Percentiles rank a stretch among this genome's conserved stretches.
Conservation (phyloP, 2,113 vertebrate genomes). For the Pardalotus punctatus region DNA sequence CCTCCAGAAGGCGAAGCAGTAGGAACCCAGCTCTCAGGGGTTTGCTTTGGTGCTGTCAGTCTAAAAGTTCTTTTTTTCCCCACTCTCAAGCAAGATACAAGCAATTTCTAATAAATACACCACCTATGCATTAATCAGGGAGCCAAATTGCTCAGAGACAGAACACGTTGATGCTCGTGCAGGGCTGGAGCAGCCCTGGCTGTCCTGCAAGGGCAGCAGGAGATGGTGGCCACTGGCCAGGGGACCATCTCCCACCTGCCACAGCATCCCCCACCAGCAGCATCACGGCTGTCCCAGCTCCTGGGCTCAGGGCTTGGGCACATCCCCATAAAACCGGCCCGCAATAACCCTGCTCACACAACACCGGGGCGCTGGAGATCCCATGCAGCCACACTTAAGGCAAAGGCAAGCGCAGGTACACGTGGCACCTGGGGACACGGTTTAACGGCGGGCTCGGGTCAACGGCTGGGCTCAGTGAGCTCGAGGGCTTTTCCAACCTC, state of each 20-base stretch:
- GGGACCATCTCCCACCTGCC: background rate
- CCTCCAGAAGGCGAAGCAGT: background rate
- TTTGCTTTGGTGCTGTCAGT: background rate
- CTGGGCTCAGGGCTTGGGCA: fast-evolving
- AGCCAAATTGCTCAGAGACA: background rate
- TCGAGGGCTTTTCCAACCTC: background rate
- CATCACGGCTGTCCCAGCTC: background rate
- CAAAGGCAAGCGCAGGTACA: fast-evolving
- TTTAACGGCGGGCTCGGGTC: background rate
- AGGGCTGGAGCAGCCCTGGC: background rate
- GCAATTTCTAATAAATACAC: background rate
- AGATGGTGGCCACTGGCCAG: background rate
- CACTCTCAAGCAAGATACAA: fast-evolving
- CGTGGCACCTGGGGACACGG: background rate
- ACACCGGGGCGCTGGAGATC: fast-evolving
- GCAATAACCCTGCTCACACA: fast-evolving
- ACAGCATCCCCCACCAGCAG: background rate
- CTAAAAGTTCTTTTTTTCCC: fast-evolving
- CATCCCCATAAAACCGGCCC: background rate
- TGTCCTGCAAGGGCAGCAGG: background rate
- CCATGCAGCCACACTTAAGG: background rate
- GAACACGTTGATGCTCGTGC: fast-evolving
- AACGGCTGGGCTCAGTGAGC: fast-evolving
- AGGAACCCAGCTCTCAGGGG: background rate
- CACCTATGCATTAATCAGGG: fast-evolving